phyloP scores from a whole-genome alignment of 2,113 vertebrate species.

The Bagarius yarrelli region DNA sequence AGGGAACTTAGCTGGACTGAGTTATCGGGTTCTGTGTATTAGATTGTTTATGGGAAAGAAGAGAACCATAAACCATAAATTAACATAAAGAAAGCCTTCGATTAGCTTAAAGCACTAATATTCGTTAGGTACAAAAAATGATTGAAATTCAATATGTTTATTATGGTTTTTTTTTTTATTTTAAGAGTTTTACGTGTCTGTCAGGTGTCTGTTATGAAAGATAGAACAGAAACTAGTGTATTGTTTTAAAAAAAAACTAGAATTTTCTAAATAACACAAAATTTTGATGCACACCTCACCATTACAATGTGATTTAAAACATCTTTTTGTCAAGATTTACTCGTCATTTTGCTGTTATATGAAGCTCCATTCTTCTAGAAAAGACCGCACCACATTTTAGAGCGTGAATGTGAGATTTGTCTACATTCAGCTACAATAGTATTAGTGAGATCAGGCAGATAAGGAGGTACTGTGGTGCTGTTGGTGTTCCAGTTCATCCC shows the following conservation, averaged over 20 bases:
- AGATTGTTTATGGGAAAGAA: conserved; percentile 27
- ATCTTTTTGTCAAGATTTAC: no score
- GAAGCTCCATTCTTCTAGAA: no score
- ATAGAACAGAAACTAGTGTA: not conserved
- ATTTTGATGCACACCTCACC: not conserved
- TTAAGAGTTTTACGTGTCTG: not conserved
- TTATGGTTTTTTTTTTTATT: not conserved
- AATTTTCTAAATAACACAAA: no score
- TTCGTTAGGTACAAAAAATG: not conserved
- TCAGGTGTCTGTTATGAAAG: not conserved
- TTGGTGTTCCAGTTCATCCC: no score
- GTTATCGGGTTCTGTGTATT: conserved; percentile 19
- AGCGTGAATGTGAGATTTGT: no score
- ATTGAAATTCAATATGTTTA: not conserved
- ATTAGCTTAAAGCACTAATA: not conserved
- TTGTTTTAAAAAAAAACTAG: not conserved
- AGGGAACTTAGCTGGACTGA: conserved; percentile 11
- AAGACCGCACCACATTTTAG: no score
- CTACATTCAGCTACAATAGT: no score
- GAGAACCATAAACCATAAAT: conserved; percentile 18
- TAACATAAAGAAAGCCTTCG: not conserved
- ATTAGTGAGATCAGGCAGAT: no score
- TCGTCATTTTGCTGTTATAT: no score
- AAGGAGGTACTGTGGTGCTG: no score
- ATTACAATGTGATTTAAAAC: not conserved